Conservation (phyloP, 2,888 invertebrate genomes). For the Cantharis flavilabris region DNA sequence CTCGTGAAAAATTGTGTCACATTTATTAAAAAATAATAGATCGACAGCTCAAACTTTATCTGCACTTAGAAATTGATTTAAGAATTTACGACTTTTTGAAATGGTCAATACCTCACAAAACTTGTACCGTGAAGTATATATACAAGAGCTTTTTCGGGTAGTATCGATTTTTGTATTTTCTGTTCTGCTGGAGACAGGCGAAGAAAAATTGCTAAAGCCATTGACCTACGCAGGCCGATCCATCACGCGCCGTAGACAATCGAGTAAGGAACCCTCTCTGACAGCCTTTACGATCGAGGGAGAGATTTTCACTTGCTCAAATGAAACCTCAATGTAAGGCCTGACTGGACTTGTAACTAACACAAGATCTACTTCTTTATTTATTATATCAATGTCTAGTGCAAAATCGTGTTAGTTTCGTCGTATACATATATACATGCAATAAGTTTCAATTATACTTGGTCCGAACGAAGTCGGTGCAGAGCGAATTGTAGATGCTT, state of each 20-base stretch:
- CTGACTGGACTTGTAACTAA: conserved; percentile 30
- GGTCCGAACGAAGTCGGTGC: conserved; percentile 18
- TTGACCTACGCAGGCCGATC: conserved; percentile 66
- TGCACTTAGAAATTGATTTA: neutral
- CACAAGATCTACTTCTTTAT: conserved; percentile 26
- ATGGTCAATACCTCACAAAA: conserved; percentile 10
- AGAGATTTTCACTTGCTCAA: conserved; percentile 33
- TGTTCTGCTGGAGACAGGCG: conserved; percentile 60
- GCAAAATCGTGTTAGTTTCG: conserved; percentile 31
- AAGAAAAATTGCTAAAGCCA: conserved; percentile 66
- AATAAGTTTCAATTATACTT: conserved; percentile 27
- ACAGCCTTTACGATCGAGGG: conserved; percentile 34
- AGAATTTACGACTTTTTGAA: neutral
- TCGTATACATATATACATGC: conserved; percentile 2
- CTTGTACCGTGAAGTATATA: conserved; percentile 23
- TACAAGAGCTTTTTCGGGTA: conserved; percentile 42
- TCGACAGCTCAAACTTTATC: neutral
- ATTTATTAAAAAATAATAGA: neutral
- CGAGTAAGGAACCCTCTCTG: conserved; percentile 35
- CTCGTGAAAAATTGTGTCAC: neutral
- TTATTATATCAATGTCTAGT: conserved; percentile 30
- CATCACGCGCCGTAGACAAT: conserved; percentile 49
- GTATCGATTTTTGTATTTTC: conserved; percentile 49
- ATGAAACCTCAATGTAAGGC: conserved; percentile 31
- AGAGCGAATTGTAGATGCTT: conserved; percentile 27